Evolutionary conservation across 2,888 invertebrate genomes (phyloP).

Genomic region (Troglohyphantes excavatus): DNA sequence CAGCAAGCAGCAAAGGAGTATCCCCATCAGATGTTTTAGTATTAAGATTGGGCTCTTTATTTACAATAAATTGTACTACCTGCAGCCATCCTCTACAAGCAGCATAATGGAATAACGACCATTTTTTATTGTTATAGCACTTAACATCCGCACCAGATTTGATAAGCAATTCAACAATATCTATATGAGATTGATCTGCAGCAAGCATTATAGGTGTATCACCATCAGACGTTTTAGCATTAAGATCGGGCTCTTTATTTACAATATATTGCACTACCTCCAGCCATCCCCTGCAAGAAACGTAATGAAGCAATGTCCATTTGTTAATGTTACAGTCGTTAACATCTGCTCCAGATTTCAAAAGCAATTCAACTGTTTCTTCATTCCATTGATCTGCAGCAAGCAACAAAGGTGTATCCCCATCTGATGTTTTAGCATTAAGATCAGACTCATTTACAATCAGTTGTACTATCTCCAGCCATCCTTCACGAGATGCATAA

Average conservation of each 20-base stretch:
- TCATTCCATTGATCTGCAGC: not conserved
- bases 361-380: constrained; percentile 1
- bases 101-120: constrained; percentile 1
- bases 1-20: constrained; percentile 5
- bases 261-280: too few relatives aligned
- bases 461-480: too few relatives aligned
- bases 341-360: not conserved
- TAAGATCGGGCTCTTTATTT: too few relatives aligned
- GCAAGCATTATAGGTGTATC: not conserved
- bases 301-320: not conserved
- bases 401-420: not conserved
- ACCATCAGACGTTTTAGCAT: too few relatives aligned
- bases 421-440: too few relatives aligned
- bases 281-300: not conserved
- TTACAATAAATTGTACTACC: not conserved
- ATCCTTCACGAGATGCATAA: too few relatives aligned
- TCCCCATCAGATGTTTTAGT: not conserved
- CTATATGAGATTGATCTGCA: not conserved
- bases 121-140: not conserved
- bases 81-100: constrained; percentile 10
- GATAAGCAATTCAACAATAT: not conserved
- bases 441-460: too few relatives aligned
- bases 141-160: not conserved
- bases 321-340: not conserved
- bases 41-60: not conserved